phyloP scores from a whole-genome alignment of 1,140 invertebrate genomes.

The Drosophila asahinai region DNA sequence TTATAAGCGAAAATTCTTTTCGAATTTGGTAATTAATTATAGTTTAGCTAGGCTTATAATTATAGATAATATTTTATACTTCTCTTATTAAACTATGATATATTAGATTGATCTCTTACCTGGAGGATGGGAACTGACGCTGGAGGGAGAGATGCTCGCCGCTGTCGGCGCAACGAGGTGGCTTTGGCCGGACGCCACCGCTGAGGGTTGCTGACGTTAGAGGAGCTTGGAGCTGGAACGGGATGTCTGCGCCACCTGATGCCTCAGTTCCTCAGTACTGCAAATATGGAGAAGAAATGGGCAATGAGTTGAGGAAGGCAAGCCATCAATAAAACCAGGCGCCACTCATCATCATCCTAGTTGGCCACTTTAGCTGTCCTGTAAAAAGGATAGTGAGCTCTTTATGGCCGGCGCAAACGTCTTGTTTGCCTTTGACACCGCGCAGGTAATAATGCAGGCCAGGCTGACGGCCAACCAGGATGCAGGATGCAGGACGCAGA shows the following conservation, averaged over 20 bases:
- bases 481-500: conserved; percentile 34
- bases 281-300: conserved; percentile 4
- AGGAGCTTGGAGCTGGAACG: conserved; percentile 21
- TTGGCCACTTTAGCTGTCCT: conserved; percentile 25
- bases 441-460: conserved; percentile 74
- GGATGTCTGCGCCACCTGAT: conserved; percentile 14
- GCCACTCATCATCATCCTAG: conserved; percentile 42
- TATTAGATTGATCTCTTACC: conserved; percentile 40
- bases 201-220: conserved; percentile 64
- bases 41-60: background rate
- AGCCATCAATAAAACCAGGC: conserved; percentile 37
- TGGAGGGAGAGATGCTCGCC: conserved; percentile 84
- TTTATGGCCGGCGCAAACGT: conserved; percentile 79
- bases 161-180: conserved; percentile 84
- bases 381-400: conserved; percentile 19
- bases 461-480: conserved; percentile 39
- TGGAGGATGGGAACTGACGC: conserved; percentile 84
- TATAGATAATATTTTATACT: background rate
- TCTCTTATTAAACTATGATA: background rate
- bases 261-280: conserved; percentile 14
- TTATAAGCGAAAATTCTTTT: too few species aligned
- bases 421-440: conserved; percentile 81
- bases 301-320: background rate
- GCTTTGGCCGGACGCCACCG: conserved; percentile 85
- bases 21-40: too few species aligned